Percentiles rank a stretch among this genome's conserved stretches.
Conservation (phyloP, 1,140 invertebrate genomes). For the Drosophila albomicans region DNA sequence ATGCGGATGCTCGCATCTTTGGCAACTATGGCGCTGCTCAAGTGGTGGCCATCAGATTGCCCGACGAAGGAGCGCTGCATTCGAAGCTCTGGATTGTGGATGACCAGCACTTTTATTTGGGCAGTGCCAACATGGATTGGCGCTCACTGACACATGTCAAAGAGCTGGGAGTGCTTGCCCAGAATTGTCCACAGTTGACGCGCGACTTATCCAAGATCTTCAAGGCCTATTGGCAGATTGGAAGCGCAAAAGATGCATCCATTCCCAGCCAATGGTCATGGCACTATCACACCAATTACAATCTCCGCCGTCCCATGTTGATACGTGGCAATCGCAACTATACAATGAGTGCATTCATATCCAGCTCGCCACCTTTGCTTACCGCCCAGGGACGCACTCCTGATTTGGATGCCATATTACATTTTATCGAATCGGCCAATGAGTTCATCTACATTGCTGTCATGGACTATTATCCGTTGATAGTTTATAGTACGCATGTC, state of each 20-base stretch:
- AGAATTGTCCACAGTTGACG: slow-evolving; percentile 94
- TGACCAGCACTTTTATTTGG: slow-evolving; percentile 91
- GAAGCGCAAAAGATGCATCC: slow-evolving; percentile 87
- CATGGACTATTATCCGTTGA: slow-evolving; percentile 97
- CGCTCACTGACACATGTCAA: slow-evolving; percentile 98
- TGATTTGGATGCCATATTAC: slow-evolving; percentile 94
- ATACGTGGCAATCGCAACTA: slow-evolving; percentile 88
- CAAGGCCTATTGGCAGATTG: slow-evolving; percentile 95
- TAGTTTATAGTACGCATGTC: slow-evolving; percentile 87
- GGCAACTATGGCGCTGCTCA: slow-evolving; percentile 87
- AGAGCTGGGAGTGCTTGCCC: slow-evolving; percentile 94
- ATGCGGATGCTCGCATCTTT: slow-evolving; percentile 66
- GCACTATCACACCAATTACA: slow-evolving; percentile 91
- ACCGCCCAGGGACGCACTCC: slow-evolving; percentile 92
- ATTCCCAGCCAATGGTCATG: slow-evolving; percentile 93
- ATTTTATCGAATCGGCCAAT: slow-evolving; percentile 93
- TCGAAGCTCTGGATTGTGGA: slow-evolving; percentile 98
- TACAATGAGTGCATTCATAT: slow-evolving; percentile 89
- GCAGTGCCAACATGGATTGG: slow-evolving; percentile 98
- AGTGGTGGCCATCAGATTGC: slow-evolving; percentile 82
- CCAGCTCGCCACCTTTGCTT: slow-evolving; percentile 95
- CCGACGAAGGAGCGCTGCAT: slow-evolving; percentile 92
- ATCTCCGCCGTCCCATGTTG: slow-evolving; percentile 90
- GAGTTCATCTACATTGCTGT: slow-evolving; percentile 96
- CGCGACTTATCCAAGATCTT: slow-evolving; percentile 96